These are phyloP conservation scores for Macrobrachium nipponense DNA, from an alignment of 1,140 invertebrate genomes.

Conservation along the genomic window DNA sequence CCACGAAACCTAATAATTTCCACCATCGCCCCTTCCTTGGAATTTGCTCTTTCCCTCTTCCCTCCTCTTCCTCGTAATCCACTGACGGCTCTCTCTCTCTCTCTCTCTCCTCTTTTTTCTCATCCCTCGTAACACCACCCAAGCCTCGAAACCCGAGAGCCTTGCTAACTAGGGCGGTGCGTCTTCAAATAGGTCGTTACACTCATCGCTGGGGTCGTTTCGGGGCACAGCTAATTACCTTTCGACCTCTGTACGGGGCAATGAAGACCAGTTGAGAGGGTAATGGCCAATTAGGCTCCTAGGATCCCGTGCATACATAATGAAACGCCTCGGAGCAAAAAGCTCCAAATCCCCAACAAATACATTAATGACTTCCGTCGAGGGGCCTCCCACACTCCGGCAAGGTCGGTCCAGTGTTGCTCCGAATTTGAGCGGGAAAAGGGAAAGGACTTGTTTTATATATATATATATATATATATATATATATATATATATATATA, in stretches of 20 bases:
- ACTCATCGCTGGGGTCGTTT: constrained; percentile 43
- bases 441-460: no score
- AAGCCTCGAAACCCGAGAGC: no score
- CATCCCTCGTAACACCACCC: background rate
- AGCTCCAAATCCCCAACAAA: background rate
- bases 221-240: constrained; percentile 45
- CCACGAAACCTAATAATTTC: background rate
- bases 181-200: constrained; percentile 31
- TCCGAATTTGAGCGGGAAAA: no score
- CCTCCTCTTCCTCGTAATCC: background rate
- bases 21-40: background rate
- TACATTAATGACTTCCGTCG: constrained; percentile 8
- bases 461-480: no score
- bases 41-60: background rate
- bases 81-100: background rate
- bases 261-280: constrained; percentile 45
- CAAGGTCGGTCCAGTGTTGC: no score
- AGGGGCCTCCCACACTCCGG: background rate
- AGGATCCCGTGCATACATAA: constrained; percentile 22
- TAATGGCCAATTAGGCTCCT: constrained; percentile 35
- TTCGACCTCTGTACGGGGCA: constrained; percentile 37
- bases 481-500: no score
- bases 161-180: background rate
- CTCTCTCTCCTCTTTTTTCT: background rate
- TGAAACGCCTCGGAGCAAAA: constrained; percentile 29